phyloP scores from a whole-genome alignment of 2,888 invertebrate species.

The Adela reaumurella region DNA sequence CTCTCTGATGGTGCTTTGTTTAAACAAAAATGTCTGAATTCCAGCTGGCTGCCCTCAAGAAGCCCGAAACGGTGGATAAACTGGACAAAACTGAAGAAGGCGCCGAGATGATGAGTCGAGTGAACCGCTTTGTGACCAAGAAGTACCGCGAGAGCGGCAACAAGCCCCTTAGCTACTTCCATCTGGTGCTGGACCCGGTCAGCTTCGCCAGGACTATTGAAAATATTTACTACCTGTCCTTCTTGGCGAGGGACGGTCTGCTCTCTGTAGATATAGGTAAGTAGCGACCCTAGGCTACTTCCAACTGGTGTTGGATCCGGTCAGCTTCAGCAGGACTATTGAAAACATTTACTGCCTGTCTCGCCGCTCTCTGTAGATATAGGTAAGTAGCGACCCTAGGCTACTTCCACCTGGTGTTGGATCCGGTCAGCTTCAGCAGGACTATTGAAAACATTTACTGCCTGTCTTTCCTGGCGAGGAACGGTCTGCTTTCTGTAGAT shows the following conservation, averaged over 20 bases:
- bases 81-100: conserved; percentile 52
- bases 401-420: conserved; percentile 57
- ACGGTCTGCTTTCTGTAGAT: no score
- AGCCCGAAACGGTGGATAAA: conserved; percentile 48
- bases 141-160: conserved; percentile 29
- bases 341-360: no score
- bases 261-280: conserved; percentile 48
- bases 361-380: no score
- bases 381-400: no score
- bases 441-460: conserved; percentile 65
- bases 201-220: conserved; percentile 60
- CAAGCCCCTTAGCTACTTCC: conserved; percentile 54
- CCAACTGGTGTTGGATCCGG: no score
- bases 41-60: conserved; percentile 31
- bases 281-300: no score
- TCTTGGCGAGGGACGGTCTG: conserved; percentile 56
- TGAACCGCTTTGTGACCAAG: conserved; percentile 39
- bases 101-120: conserved; percentile 51
- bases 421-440: conserved; percentile 55
- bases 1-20: no score
- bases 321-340: no score
- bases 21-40: conserved; percentile 4
- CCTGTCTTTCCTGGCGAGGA: conserved; percentile 59
- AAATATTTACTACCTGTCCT: conserved; percentile 63
- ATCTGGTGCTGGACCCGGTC: conserved; percentile 54